These are phyloP conservation scores for Tuta absoluta DNA, from an alignment of 2,888 invertebrate genomes.

Conservation along the genomic window DNA sequence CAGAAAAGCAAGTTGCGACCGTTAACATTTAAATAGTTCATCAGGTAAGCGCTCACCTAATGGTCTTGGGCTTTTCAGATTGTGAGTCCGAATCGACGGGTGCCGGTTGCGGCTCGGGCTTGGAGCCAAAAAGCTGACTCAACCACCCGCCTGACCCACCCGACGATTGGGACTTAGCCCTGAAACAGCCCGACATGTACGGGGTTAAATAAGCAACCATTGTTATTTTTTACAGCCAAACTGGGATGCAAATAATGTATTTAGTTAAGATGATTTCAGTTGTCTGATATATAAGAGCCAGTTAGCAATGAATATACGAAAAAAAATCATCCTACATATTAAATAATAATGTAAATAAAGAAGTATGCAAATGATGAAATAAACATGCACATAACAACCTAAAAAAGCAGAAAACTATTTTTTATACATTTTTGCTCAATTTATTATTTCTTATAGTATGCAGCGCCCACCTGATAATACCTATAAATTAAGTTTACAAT, in stretches of 20 bases:
- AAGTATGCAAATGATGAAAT: too few relatives aligned
- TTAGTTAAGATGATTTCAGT: background rate
- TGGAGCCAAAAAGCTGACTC: constrained; percentile 80
- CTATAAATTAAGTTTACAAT: too few relatives aligned
- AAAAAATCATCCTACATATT: too few relatives aligned
- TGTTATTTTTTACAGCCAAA: background rate
- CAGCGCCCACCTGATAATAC: too few relatives aligned
- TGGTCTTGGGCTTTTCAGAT: constrained; percentile 67
- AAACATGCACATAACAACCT: too few relatives aligned
- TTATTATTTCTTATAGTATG: too few relatives aligned
- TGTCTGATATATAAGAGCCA: background rate
- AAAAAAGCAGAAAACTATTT: too few relatives aligned
- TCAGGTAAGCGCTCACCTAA: constrained; percentile 69
- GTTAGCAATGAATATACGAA: too few relatives aligned
- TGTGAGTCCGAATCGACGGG: constrained; percentile 58
- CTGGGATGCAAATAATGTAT: background rate
- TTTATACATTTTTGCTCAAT: too few relatives aligned
- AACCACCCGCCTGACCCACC: constrained; percentile 73
- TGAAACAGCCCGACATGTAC: constrained; percentile 62
- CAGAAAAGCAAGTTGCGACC: background rate
- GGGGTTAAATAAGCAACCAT: constrained; percentile 35
- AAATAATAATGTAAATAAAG: too few relatives aligned
- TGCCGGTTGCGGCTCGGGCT: constrained; percentile 54
- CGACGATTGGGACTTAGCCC: constrained; percentile 64
- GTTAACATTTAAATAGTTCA: background rate